Evolutionary conservation across 53 echinoderm and acorn worm species (phyloP), one percentile per base, ranked within the genome.

Genomic region (Henricia sp.): DNA sequence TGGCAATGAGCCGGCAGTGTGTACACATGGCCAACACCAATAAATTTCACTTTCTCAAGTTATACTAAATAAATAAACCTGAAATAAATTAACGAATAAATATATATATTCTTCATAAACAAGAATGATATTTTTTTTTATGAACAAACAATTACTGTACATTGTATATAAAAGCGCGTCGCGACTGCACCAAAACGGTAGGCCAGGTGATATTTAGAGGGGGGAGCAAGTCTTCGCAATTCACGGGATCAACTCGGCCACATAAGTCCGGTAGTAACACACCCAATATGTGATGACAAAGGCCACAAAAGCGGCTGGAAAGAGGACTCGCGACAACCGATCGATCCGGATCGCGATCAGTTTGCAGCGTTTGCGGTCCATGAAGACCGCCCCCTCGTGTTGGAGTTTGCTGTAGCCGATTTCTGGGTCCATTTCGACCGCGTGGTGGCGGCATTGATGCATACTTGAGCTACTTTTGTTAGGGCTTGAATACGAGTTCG

Each of bases 321-420:
- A 95, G 6, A 89, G 20, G 43, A 95, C 72, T 36, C 95, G 80
- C 3, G 95, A 89, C 14, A 82, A 23, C 66, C 91, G 74, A 53
- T 95, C 95, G 43, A 95, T 95, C 17, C 89, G 84, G 24, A 95
- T 73, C 0, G 95, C 95, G 16, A 89, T 34, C 20, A 95, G 85
- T 60, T 95, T 95, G 1, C 89, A 36, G 16, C 76, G 74, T 76
- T 76, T 86, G n/a, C 76, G 33, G 8, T 75, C 86, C 6, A 52
- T 39, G 29, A 86, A 67, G 3, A 36, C 56, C 21, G 52, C 69
- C 69, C 76, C 67, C 16, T 74, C 76, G 1, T 75, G 67, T 3
- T 86, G 75, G 34, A 86, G 76, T 75, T 86, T 76, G 36, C 76
- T 75, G 55, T 75, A 86, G 39, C 76, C 86, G 19, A 62, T n/a